Base-by-base conservation (phyloP, 1,140 invertebrate genomes). In the Pachyrhynchus sulphureomaculatus region DNA sequence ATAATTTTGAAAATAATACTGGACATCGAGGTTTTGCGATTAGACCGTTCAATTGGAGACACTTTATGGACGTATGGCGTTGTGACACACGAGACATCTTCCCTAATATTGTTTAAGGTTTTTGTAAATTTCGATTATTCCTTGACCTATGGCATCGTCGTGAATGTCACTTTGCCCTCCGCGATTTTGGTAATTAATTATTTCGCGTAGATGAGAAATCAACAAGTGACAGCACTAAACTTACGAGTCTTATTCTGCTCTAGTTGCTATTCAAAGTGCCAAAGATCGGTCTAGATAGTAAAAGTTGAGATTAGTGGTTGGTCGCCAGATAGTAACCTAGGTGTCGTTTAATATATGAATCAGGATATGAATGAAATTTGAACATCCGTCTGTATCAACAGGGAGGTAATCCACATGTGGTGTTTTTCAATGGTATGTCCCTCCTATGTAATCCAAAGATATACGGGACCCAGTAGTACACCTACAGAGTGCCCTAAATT, bases 391-490 rank as follows among this genome's bases (percentile, higher is more conserved):
- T 0, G 78, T 84, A 1, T 82, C 82, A 4, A 86, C 73, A 5
- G 85, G 82, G 9, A 88, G 65, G 33, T 78, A 75, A 10, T 75
- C 70, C 24, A 76, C 67, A 3, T 74, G 71, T 9, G 74, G 66
- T n/a, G n/a, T 24, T 77, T 82, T 9, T 81, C 76, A 0, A 84
- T 26, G 3, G 78, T 82, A 12, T 87, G 67, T 47, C 83, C 78
- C 0, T 86, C 86, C 42, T 83, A 81, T 1, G 85, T 85, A 4
- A 89, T 79, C 85, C 86, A 88, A 0, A 88, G 67, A 0, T n/a
- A 86, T 85, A 4, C 66, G 66, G 88, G 86, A 18, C 86, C 84
- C 6, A 81, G 73, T 20, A 88, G 80, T 82, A 89, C 87, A 5
- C 88, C 88, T 1, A 77, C 74, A 0, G 84, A 9, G 88, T 86